Evolutionary conservation across 2,113 vertebrate genomes (phyloP), one percentile per base, ranked within the genome.

Genomic region (Pluvianellus socialis): DNA sequence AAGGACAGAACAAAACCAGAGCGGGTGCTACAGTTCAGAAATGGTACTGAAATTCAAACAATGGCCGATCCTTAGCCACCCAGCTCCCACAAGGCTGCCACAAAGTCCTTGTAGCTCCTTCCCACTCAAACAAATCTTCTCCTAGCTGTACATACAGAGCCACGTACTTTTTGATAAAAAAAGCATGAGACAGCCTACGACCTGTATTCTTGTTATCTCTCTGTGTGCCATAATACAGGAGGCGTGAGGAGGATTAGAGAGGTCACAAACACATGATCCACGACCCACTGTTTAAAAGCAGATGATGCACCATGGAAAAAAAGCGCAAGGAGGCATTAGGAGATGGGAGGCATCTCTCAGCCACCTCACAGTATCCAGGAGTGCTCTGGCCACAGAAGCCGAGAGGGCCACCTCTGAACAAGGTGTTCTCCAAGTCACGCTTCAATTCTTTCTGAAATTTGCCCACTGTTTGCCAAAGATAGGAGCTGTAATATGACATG

Each of bases 51-150:
- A 86, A 88, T 88, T 40, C 53, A 73, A 81, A 53, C 49, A 35
- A 44, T 2, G 14, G 22, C 12, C 0, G 1, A 28, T 21, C 35
- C 7, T 12, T 44, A 24, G 18, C 21, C 24, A 73, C 23, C 2
- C 0, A 77, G 38, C n/a, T 58, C 52, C 72, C 49, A 38, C 49
- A 73, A 73, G 66, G 53, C 21, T 42, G 12, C 19, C 59, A 81
- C 19, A 26, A 16, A 21, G 42, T 49, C 76, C 32, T 73, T 49
- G 49, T 26, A 86, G 65, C 49, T 70, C 59, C 38, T 52, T 72
- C 10, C 44, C n/a, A 21, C 38, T 44, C n/a, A 74, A 76, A 63
- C 19, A 44, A 38, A 45, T 30, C 38, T 50, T 40, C 52, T 79
- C 42, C 52, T 14, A 47, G 27, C 23, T 76, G 33, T 23, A 28